Evolutionary conservation across 2,797 vertebrate genomes (phyloP), one percentile per base, ranked within the genome.

Genomic region (Varecia variegata): DNA sequence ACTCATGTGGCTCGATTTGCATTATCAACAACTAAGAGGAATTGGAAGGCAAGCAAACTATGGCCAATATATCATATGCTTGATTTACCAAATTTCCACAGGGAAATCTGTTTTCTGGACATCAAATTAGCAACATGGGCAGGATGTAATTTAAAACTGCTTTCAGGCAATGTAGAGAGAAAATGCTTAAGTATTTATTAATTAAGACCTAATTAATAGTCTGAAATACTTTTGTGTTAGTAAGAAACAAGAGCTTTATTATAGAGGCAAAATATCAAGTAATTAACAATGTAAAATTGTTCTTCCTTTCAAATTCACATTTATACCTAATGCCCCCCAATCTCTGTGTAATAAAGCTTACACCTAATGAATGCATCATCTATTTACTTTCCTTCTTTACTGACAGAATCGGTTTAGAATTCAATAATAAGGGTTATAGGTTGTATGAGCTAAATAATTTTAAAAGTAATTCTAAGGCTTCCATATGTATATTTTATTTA

Each of bases 101-200:
- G 87, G 90, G 54, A 88, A 90, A 43, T 84, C 52, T 83, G 25
- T 93, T 94, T 96, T 70, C 83, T 90, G 95, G 96, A 94, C 95
- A 87, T 88, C 91, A 95, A 89, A 95, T 98, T 96, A 97, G 60
- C 35, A 96, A 86, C 67, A 93, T n/a, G 18, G 54, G 60, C 27
- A 94, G 94, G 74, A 87, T 94, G 13, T 92, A 86, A 96, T 96
- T 97, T 95, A 77, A 38, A 93, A 94, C 67, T 95, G 83, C 94
- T 96, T 94, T 97, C 89, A 96, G 96, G 94, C 73, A 97, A 92
- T 56, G 27, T 85, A 92, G 65, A 97, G 84, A 95, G 84, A 97
- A 96, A 97, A 96, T 95, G 52, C 68, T 93, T 97, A 98, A 97
- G 97, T 97, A 96, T 95, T 96, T 97, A 97, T 98, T 97, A 98